A percentile compares a stretch with the other conserved stretches of the same genome.
Conservation (phyloP, 2,113 vertebrate genomes). For the Entelurus aequoreus region DNA sequence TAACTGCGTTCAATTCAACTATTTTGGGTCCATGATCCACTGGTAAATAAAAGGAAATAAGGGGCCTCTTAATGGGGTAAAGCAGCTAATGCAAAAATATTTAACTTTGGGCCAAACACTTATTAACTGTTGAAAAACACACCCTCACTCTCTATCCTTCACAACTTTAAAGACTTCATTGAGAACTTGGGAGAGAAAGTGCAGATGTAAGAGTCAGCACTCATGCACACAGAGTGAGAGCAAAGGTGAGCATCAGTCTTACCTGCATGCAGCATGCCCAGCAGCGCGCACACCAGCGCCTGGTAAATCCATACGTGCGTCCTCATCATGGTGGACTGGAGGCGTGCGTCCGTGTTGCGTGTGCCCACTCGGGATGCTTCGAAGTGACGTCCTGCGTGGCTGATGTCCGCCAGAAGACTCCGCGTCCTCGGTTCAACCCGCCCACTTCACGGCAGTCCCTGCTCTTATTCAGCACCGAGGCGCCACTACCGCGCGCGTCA, state of each 20-base stretch:
- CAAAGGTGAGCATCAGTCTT: constrained; percentile 15
- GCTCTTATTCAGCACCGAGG: constrained; percentile 26
- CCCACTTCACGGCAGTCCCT: constrained; percentile 32
- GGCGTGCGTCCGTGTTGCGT: background rate
- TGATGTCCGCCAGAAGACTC: constrained; percentile 43
- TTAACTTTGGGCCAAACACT: background rate
- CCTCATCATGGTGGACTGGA: constrained; percentile 47
- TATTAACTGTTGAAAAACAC: background rate
- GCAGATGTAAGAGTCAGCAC: background rate
- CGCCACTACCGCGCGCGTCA: constrained; percentile 5
- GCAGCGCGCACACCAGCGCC: constrained; percentile 51
- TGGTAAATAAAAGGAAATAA: background rate
- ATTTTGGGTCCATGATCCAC: background rate
- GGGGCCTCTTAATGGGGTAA: background rate
- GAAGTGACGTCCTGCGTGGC: constrained; percentile 39
- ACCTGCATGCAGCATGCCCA: constrained; percentile 64
- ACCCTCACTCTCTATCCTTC: no score
- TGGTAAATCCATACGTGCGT: constrained; percentile 66
- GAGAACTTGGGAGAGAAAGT: background rate
- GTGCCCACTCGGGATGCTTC: constrained; percentile 5
- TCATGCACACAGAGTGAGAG: background rate
- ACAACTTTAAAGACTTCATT: background rate
- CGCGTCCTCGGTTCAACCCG: constrained; percentile 71
- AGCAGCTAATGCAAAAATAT: constrained; percentile 1
- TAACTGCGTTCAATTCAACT: background rate